Evolutionary conservation across 2,888 invertebrate genomes (phyloP).

Genomic region (Brassicogethes aeneus): DNA sequence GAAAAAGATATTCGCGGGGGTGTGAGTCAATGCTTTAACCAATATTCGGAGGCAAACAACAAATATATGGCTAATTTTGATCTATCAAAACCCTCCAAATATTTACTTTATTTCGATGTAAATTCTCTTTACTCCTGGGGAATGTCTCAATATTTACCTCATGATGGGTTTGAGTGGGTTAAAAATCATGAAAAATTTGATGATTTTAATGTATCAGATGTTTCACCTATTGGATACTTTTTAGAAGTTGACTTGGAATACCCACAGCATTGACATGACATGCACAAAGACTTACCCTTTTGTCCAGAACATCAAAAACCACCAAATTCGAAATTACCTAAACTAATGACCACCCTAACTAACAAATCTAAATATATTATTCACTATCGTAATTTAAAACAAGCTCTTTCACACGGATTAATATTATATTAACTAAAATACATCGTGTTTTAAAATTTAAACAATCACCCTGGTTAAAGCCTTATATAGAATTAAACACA

Average conservation of each 20-base stretch:
- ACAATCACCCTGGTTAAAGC: no score
- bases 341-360: conserved; percentile 19
- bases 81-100: background rate
- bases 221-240: conserved; percentile 26
- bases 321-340: conserved; percentile 15
- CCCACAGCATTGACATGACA: conserved; percentile 30
- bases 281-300: no score
- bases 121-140: background rate
- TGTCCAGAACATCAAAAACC: no score
- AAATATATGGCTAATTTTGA: conserved; percentile 1
- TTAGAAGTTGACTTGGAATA: conserved; percentile 39
- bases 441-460: no score
- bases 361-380: no score
- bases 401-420: no score
- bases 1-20: background rate
- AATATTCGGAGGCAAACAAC: no score
- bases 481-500: no score
- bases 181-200: conserved; percentile 10
- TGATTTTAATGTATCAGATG: conserved; percentile 10
- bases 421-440: no score
- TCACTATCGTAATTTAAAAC: no score
- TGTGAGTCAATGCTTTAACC: background rate
- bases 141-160: background rate
- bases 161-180: background rate
- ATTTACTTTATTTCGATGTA: conserved; percentile 1